Conservation (phyloP, 2,797 vertebrate species). For the Chromobotia macracanthus region DNA sequence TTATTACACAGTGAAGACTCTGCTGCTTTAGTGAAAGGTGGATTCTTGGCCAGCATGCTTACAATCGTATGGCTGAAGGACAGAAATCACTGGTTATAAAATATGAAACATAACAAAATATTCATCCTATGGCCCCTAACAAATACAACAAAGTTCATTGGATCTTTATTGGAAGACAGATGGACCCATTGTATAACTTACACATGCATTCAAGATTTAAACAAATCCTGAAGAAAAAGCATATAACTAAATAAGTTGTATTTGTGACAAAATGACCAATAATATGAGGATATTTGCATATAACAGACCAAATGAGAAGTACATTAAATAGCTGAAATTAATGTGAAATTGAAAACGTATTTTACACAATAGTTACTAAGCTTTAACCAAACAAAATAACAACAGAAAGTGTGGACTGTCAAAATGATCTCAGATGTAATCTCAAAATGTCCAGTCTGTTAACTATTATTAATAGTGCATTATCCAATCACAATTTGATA, state of each 20-base stretch:
- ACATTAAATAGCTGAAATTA: background rate
- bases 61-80: constrained; percentile 88
- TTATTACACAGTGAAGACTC: constrained; percentile 94
- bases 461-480: background rate
- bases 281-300: background rate
- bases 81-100: too few species aligned
- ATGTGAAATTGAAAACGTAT: background rate
- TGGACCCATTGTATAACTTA: background rate
- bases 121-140: too few species aligned
- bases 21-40: constrained; percentile 91
- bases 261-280: background rate
- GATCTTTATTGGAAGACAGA: too few species aligned
- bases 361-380: background rate
- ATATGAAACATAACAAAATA: too few species aligned
- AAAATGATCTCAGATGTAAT: background rate
- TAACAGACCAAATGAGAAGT: background rate
- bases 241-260: background rate
- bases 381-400: background rate
- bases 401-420: too few species aligned
- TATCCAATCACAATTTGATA: background rate
- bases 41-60: constrained; percentile 92
- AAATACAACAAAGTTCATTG: too few species aligned
- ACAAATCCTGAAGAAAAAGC: background rate
- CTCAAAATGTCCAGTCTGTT: background rate
- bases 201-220: background rate